Evolutionary conservation across 1,140 invertebrate genomes (phyloP), one percentile per base, ranked within the genome.

Genomic region (Acyrthosiphon pisum): DNA sequence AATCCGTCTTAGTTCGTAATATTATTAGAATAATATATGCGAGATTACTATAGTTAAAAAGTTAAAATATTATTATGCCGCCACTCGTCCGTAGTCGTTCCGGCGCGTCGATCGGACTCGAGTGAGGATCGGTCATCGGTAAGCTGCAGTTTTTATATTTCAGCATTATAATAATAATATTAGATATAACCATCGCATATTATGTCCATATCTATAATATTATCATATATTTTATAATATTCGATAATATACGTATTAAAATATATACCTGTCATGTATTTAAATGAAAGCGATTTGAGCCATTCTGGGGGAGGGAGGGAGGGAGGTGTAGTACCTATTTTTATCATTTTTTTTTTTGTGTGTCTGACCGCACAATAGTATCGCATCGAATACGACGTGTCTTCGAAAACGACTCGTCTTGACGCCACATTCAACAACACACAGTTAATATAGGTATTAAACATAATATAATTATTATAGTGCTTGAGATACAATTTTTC

Each of bases 1-100:
- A 88, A 50, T 88, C 87, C n/a, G 46, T 50, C 87, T 50, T 53
- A 50, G 26, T 20, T 86, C 83, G 87, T 53, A 88, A 76, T 76
- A 76, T 76, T 76, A 76, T 76, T 76, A 76, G n/a, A 76, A 76
- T 53, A 53, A 48, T 35, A 35, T 23, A 48, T 23, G 46, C 7
- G 46, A 88, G 48, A 50, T 53, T 88, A 88, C n/a, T 22, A 22
- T n/a, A 76, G 41, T 76, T 83, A 41, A 37, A 37, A 37, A 81
- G 20, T 88, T 53, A 88, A 37, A 88, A 88, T 53, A 48, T 88
- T 84, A 41, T 26, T 53, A 53, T 7, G 3, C 18, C 20, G 50
- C 18, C 50, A 11, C 26, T 46, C 26, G 11, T 84, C 83, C 20
- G 60, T 11, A 30, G 30, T 76, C 18, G 37, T 44, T 84, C 81